These are phyloP conservation scores for Lasiurus cinereus DNA, from an alignment of 2,113 vertebrate species.

Conservation along the genomic window DNA sequence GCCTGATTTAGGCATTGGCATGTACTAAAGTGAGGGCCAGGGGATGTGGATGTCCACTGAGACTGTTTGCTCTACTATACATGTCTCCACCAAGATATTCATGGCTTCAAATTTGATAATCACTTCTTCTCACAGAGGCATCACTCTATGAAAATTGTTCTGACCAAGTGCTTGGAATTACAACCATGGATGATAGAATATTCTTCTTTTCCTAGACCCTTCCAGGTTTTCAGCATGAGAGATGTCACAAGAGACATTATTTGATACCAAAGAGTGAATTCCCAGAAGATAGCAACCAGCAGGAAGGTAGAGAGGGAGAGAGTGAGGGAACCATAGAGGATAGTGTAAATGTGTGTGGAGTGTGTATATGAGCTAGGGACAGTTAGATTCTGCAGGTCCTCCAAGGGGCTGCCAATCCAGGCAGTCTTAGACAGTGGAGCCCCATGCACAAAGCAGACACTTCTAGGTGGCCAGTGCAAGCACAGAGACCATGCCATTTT, in stretches of 20 bases:
- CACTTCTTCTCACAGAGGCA: neutral
- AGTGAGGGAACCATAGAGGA: too few species aligned
- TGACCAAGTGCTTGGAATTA: neutral
- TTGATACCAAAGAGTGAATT: neutral
- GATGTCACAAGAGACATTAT: neutral
- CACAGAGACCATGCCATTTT: too few species aligned
- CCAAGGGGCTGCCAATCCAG: too few species aligned
- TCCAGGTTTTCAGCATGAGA: neutral
- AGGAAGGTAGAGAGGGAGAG: too few species aligned
- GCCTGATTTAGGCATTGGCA: neutral
- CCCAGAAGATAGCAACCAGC: too few species aligned
- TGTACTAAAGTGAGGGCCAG: neutral
- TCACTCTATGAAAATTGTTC: neutral
- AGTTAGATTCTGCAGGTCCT: too few species aligned
- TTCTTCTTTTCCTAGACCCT: neutral
- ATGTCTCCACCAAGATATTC: neutral
- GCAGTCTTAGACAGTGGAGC: too few species aligned
- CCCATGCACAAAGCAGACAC: too few species aligned
- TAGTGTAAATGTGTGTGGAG: too few species aligned
- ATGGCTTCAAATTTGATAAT: neutral
- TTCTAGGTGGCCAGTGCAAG: too few species aligned
- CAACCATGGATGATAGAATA: neutral
- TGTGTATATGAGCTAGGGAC: too few species aligned
- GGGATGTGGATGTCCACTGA: accelerated
- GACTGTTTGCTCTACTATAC: neutral